These are phyloP conservation scores for Cepaea nemoralis DNA, from an alignment of 1,140 invertebrate species.

Conservation along the genomic window DNA sequence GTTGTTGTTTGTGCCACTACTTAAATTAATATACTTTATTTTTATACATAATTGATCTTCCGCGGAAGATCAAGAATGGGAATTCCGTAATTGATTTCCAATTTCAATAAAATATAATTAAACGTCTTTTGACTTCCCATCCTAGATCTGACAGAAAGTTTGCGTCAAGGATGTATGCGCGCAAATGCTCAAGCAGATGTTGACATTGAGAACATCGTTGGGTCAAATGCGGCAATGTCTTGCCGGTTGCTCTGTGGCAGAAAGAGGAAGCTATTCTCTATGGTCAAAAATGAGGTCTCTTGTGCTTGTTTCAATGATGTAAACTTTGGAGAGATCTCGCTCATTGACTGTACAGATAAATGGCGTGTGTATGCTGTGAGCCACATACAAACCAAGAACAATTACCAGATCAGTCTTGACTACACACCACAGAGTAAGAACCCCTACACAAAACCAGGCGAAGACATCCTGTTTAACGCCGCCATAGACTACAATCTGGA, in stretches of 20 bases:
- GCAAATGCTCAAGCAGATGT: constrained; percentile 17
- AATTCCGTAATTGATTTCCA: too few species aligned
- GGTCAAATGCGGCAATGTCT: not conserved
- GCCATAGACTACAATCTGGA: constrained; percentile 45
- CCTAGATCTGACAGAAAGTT: not conserved
- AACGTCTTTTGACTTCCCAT: not conserved
- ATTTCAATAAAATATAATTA: too few species aligned
- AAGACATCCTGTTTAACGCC: constrained; percentile 56
- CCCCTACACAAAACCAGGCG: constrained; percentile 58
- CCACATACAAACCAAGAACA: constrained; percentile 25
- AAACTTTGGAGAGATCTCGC: not conserved
- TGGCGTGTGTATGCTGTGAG: constrained; percentile 47
- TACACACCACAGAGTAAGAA: constrained; percentile 34
- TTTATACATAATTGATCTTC: too few species aligned
- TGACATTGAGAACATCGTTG: not conserved
- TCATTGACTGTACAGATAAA: constrained; percentile 17
- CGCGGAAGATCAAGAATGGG: too few species aligned
- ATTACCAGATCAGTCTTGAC: constrained; percentile 21
- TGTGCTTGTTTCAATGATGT: constrained; percentile 39
- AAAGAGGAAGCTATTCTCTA: constrained; percentile 15
- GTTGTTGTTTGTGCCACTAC: too few species aligned
- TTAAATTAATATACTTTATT: too few species aligned
- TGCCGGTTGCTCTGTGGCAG: constrained; percentile 40
- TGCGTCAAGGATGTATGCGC: not conserved
- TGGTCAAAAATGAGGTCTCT: constrained; percentile 12